Evolutionary conservation across 2,888 invertebrate species (phyloP), one percentile per base, ranked within the genome.

Genomic region (Luffia ferchaultella): DNA sequence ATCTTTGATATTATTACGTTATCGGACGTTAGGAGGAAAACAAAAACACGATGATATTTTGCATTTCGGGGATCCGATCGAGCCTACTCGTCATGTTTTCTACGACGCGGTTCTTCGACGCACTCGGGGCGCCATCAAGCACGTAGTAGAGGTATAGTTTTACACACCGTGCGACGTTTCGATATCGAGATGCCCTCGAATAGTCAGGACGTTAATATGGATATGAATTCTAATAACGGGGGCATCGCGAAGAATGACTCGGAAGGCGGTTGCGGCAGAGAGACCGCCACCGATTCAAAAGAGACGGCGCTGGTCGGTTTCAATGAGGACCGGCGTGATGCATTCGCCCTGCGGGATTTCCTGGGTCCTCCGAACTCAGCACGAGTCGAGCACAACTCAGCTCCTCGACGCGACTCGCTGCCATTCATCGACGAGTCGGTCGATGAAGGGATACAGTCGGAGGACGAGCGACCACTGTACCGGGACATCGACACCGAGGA

Each of bases 191-290:
- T 83, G 82, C 82, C 82, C 63, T 80, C 82, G 30, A 68, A 61
- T 55, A 80, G 68, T 60, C 78, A 76, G 63, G 74, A 80, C 60
- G 71, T 78, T 54, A 78, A 79, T 50, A 71, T 76, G 55, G 79
- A 79, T 61, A 61, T 78, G 47, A 74, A 72, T 65, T 72, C 72
- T 45, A 75, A 72, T 58, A 75, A 75, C 57, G 71, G 67, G 54
- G 68, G 67, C 60, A 60, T 75, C 49, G 56, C 60, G 51, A 73
- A 70, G 55, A 69, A 69, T 50, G 64, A 57, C 42, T 64, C 58
- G 3, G 51, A 51, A 63, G 55, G 69, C 66, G 53, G 64, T 63
- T 40, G 57, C 64, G 30, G 67, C 67, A 59, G 59, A 54, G 62
- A 59, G 2, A 54, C 64, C 53, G 67, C 60, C 53, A 64, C 65